Base-by-base conservation (phyloP, 2,113 vertebrate species). In the Dendrocopos noguchii region DNA sequence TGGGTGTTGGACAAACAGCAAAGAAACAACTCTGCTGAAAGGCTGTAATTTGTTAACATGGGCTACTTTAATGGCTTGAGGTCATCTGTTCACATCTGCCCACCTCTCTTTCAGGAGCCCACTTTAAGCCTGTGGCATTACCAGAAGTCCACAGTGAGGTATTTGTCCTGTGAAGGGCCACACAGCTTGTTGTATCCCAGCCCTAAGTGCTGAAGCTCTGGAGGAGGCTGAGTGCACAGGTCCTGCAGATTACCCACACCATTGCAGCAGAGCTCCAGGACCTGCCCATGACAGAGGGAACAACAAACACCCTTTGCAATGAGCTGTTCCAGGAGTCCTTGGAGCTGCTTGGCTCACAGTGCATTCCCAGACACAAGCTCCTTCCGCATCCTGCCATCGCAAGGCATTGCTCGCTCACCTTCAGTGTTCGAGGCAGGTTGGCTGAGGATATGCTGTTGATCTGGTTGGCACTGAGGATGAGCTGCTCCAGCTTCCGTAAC, bases 241-340 rank as follows among this genome's bases (percentile, higher is more conserved):
- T 97, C 96, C 67, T 93, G 91, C 65, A 99, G 71, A 87, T 97
- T 97, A 33, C 46, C 22, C 70, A 99, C 70, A 29, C 63, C 7
- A 7, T 99, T 99, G 81, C 91, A 97, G 12, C 98, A 98, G 4
- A 99, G 97, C 95, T 99, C 98, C 97, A 99, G 94, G 55, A 98
- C 96, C 99, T 99, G 96, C 7, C 33, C 6, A 0, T 39, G 31
- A 63, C 27, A 71, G 28, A 39, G 15, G 44, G 15, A 76, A 76
- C 21, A 42, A 34, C 2, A 70, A 39, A 82, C 4, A 36, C n/a
- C 19, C 29, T 36, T 73, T 18, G 76, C 29, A 50, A 28, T 0
- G 13, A 79, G 47, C 42, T 31, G 28, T 15, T 87, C 29, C 46
- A 50, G 39, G n/a, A 27, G 4, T 4, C 7, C 47, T 8, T 56